phyloP scores from a whole-genome alignment of 2,797 vertebrate species.

The Tapera naevia region DNA sequence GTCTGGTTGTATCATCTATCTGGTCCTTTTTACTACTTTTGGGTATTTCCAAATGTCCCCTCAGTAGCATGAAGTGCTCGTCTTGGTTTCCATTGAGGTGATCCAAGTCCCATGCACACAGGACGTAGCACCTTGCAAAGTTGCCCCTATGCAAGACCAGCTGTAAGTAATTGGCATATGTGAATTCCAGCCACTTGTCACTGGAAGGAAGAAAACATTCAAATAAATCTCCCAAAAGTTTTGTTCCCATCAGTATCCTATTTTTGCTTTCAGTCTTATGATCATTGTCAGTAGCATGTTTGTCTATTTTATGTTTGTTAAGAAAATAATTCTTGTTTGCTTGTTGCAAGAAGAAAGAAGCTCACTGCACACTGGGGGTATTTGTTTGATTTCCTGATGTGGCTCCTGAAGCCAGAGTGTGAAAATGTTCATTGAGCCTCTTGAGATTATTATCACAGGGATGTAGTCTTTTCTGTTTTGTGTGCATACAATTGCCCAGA shows the following conservation, averaged over 20 bases:
- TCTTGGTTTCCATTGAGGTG: not conserved
- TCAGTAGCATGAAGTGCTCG: not conserved
- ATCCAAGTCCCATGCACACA: not conserved
- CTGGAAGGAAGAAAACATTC: not conserved
- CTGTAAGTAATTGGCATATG: not conserved
- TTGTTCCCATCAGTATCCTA: not conserved
- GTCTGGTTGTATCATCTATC: not conserved
- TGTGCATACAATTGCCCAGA: not conserved
- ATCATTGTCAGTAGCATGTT: slow-evolving; percentile 17
- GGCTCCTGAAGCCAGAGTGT: slow-evolving; percentile 1
- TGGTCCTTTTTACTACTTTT: not conserved
- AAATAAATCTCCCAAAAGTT: not conserved
- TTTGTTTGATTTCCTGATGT: slow-evolving; percentile 39
- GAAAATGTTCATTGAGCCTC: slow-evolving; percentile 26
- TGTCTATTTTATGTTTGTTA: slow-evolving; percentile 23
- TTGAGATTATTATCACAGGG: not conserved
- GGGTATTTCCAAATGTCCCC: not conserved
- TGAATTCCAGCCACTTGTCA: not conserved
- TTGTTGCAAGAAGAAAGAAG: slow-evolving; percentile 25
- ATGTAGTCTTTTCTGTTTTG: not conserved
- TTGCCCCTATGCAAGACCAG: not conserved
- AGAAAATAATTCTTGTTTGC: slow-evolving; percentile 50
- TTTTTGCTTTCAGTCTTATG: not conserved
- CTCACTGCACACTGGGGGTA: not conserved
- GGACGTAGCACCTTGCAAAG: not conserved